phyloP scores from a whole-genome alignment of 1,140 invertebrate species.

The Drosophila nannoptera region DNA sequence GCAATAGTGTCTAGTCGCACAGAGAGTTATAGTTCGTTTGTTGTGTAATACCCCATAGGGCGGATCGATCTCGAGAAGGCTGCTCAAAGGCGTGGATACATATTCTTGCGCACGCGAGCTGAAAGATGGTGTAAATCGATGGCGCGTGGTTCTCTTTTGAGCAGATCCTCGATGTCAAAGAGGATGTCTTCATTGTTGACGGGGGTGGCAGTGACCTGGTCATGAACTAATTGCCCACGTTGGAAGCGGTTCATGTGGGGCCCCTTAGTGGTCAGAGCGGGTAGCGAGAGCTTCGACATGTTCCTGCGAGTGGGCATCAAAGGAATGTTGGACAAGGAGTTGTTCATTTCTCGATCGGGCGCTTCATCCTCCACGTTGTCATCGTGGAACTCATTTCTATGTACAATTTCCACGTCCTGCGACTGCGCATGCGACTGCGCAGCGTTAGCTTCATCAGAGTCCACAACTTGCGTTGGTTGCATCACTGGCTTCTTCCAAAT shows the following conservation, averaged over 20 bases:
- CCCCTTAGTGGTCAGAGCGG: slow-evolving; percentile 27
- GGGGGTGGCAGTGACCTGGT: too few species aligned
- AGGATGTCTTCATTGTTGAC: background rate
- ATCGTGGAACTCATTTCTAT: background rate
- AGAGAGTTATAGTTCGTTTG: too few species aligned
- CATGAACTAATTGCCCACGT: too few species aligned
- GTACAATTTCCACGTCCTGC: background rate
- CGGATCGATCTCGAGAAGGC: too few species aligned
- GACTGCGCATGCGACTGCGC: too few species aligned
- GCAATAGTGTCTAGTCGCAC: too few species aligned
- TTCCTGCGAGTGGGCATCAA: background rate
- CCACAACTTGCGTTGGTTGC: too few species aligned
- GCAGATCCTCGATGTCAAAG: slow-evolving; percentile 27
- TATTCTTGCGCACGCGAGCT: too few species aligned
- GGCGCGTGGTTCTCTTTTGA: slow-evolving; percentile 9
- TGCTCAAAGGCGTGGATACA: background rate
- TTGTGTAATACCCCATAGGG: too few species aligned
- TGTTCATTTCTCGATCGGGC: background rate
- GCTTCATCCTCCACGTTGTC: background rate
- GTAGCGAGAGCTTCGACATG: background rate
- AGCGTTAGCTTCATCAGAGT: too few species aligned
- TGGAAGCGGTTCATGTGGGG: background rate
- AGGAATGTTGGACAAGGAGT: background rate
- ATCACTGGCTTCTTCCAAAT: slow-evolving; percentile 23
- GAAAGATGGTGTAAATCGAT: too few species aligned